Conservation (phyloP, 2,113 vertebrate species). For the Smithornis capensis region DNA sequence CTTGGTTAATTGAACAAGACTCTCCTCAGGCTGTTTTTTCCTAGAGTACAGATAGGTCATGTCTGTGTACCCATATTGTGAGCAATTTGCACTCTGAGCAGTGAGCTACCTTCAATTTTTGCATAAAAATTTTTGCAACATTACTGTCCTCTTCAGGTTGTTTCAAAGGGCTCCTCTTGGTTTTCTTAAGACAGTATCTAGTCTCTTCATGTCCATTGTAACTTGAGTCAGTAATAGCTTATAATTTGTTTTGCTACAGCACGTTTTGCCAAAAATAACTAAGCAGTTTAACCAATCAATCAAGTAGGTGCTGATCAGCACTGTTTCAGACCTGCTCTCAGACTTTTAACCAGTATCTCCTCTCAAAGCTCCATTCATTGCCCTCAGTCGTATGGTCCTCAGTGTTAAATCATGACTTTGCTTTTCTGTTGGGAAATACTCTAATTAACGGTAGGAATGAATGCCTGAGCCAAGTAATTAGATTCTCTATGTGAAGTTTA, state of each 20-base stretch:
- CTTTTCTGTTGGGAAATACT: constrained; percentile 29
- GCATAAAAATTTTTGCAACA: neutral
- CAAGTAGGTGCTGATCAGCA: neutral
- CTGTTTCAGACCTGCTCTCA: neutral
- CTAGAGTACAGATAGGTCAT: neutral
- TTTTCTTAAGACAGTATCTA: neutral
- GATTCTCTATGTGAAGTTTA: constrained; percentile 21
- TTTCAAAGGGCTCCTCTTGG: neutral
- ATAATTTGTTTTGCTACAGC: neutral
- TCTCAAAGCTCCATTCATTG: neutral
- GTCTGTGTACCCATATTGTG: accelerated
- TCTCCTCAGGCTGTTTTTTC: neutral
- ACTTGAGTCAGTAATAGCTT: neutral
- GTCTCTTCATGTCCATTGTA: neutral
- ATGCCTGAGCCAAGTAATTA: constrained; percentile 27
- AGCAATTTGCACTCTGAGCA: neutral
- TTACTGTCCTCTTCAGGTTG: neutral
- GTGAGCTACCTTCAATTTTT: neutral
- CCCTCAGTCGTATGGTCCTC: neutral
- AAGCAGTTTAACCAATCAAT: neutral
- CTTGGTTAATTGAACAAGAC: neutral
- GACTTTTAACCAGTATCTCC: neutral
- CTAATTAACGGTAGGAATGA: constrained; percentile 15
- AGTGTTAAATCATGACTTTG: neutral
- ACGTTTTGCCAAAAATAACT: neutral